Conservation (phyloP, 2,113 vertebrate genomes). For the Ailuropoda melanoleuca region DNA sequence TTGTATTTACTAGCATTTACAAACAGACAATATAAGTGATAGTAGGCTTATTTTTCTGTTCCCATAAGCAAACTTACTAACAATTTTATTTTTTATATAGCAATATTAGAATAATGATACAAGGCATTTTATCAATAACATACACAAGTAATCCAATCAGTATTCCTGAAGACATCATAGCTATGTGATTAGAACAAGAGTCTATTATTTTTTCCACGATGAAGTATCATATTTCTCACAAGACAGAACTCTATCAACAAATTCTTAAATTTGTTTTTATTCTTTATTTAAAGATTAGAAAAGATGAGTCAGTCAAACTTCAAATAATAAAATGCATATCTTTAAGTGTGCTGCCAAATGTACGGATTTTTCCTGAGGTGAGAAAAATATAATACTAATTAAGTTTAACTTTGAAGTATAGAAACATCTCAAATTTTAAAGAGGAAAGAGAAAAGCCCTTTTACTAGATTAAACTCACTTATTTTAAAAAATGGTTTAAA, state of each 20-base stretch:
- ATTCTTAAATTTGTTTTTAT: conserved; percentile 1
- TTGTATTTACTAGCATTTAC: conserved; percentile 46
- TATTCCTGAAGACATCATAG: conserved; percentile 10
- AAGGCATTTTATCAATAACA: not conserved
- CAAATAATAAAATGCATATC: conserved; percentile 21
- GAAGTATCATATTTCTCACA: not conserved
- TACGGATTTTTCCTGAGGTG: not conserved
- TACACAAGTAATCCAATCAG: not conserved
- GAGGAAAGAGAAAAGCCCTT: not conserved
- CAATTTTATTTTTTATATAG: conserved; percentile 20
- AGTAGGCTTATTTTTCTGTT: conserved; percentile 13
- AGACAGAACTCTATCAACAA: not conserved
- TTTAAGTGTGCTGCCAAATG: not conserved
- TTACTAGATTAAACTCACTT: conserved; percentile 9
- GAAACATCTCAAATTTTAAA: conserved; percentile 31
- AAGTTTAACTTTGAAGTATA: conserved; percentile 9
- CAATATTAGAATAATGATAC: not conserved
- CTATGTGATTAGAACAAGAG: not conserved
- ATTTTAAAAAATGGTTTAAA: conserved; percentile 21
- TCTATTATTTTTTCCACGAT: not conserved
- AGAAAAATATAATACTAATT: not conserved
- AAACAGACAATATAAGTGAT: conserved; percentile 3
- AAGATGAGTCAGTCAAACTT: not conserved
- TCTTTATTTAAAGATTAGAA: conserved; percentile 33
- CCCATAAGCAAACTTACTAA: not conserved